Evolutionary conservation across 2,797 vertebrate species (phyloP), one percentile per base, ranked within the genome.

Genomic region (Toxotes lorentzi): DNA sequence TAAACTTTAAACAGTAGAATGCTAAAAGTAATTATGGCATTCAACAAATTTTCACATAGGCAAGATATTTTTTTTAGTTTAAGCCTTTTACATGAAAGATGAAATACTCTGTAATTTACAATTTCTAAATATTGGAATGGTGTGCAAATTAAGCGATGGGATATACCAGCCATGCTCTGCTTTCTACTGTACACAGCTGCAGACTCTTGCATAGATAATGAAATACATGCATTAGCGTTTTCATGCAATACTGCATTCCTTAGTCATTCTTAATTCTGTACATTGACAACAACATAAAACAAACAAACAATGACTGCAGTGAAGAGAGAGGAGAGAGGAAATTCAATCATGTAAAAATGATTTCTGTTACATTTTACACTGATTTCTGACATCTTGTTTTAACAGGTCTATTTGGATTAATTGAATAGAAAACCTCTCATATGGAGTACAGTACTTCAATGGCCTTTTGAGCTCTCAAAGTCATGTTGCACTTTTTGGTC

Each of bases 201-300:
- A 83, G 86, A 90, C 82, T 92, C 90, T 97, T 98, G 97, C 97
- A 98, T 96, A 97, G 97, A 95, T 95, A 75, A 91, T 81, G 76
- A 92, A 82, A 86, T 88, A 90, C 97, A 97, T 97, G 97, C 96
- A 87, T 92, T 86, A 90, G 92, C 80, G 86, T 88, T 84, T 85
- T 89, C 97, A 97, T 97, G 97, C 96, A 92, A 91, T 88, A 92
- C 74, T 87, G 90, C 87, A 94, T 88, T 81, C 63, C 50, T 27
- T 57, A 76, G 83, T 86, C 10, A n/a, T 82, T 81, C 83, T 84
- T 71, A 78, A 85, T 1, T 89, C 71, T 85, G 88, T 80, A 92
- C 86, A 89, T 3, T 14, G 54, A 78, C 45, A n/a, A 81, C 17
- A 78, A 50, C 61, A 32, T 48, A 21, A 57, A 27, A 43, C 61